Base-by-base conservation (phyloP, 2,888 invertebrate species). In the Chrysopilus asiliformis region DNA sequence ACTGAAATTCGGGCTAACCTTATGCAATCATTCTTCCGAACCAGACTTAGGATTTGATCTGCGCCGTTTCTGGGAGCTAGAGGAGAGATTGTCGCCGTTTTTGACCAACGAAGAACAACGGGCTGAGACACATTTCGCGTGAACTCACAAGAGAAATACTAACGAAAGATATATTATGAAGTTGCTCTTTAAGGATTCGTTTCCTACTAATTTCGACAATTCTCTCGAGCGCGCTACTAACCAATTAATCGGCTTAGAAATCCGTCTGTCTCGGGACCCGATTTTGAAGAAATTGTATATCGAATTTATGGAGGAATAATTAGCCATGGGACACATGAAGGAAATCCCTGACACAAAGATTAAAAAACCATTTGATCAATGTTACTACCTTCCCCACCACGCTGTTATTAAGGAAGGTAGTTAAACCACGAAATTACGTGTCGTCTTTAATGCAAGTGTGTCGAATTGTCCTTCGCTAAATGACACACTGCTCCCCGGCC, bases 321-420 rank as follows among this genome's bases (percentile, higher is more conserved):
- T 31, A 2, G 17, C 17, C 6, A 7, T 31, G 19, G 31, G 31
- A 4, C 16, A 17, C 16, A 31, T 31, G 31, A 16, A 9, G 19
- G 31, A 31, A 16, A 10, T 19, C 9, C 4, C n/a, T 19, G 18
- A 17, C 17, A 17, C 15, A n/a, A n/a, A 15, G n/a, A 30, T 30
- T 14, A 10, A 30, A 4, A 5, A 17, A 16, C 9, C 31, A 10
- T 20, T 10, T 13, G 24, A n/a, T 13, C n/a, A n/a, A n/a, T n/a
- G n/a, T n/a, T 39, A 34, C 9, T 41, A 35, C 25, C 3, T 42
- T 6, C 36, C 36, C 12, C 34, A 39, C 26, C 39, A 39, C 22
- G 39, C 33, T 3, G 39, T 42, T 3, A 3, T 29, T 2, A 42
- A 42, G 16, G 13, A 27, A 19, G 12, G 9, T 8, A 36, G 39